phyloP scores from a whole-genome alignment of 2,888 invertebrate genomes.

The Pimpla rufipes region DNA sequence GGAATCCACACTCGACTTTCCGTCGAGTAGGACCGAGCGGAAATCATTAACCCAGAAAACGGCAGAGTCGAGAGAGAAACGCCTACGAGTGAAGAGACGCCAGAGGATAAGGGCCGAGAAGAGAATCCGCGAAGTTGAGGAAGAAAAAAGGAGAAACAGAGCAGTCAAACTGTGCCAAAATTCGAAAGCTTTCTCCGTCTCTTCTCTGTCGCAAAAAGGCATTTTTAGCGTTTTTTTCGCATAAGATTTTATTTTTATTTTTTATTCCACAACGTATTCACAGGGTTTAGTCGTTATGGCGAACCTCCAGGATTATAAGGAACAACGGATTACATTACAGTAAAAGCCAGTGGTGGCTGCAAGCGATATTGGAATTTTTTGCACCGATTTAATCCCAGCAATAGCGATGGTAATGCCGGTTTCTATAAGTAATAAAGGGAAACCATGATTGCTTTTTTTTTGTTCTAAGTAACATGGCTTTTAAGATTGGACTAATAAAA shows the following conservation, averaged over 20 bases:
- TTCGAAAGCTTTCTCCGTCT: background rate
- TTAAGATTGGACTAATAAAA: background rate
- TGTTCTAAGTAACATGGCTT: background rate
- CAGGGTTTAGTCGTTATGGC: background rate
- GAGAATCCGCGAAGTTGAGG: constrained; percentile 13
- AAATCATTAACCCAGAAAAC: constrained; percentile 78
- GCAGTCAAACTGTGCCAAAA: too few relatives aligned
- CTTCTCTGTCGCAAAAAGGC: background rate
- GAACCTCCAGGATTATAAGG: background rate
- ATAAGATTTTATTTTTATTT: background rate
- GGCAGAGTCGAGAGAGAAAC: constrained; percentile 65
- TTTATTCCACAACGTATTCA: background rate
- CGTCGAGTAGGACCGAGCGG: constrained; percentile 73
- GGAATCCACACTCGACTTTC: constrained; percentile 74
- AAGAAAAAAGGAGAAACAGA: background rate
- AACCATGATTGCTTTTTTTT: background rate
- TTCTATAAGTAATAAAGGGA: background rate
- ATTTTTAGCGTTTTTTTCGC: background rate
- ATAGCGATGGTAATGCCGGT: background rate
- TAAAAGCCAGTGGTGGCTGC: background rate
- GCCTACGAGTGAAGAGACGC: constrained; percentile 33
- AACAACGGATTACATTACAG: background rate
- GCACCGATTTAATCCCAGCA: background rate
- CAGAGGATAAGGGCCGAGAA: constrained; percentile 9
- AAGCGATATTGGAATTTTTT: constrained; percentile 6